Evolutionary conservation across 1,140 invertebrate genomes (phyloP), one percentile per base, ranked within the genome.

Genomic region (Aleiodes sp.): DNA sequence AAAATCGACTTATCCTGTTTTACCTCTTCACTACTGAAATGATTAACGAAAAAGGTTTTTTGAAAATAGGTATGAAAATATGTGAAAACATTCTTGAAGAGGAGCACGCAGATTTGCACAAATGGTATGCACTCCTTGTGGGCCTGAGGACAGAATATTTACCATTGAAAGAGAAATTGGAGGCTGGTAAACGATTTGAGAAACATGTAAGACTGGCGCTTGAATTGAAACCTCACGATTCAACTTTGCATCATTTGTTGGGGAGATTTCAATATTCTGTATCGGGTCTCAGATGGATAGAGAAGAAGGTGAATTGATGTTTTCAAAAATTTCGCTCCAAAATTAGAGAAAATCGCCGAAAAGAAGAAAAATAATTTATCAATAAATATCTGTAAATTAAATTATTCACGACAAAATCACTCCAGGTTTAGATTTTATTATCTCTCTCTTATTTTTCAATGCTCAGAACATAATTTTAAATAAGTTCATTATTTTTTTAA

Each of bases 71-170:
- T 74, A 85, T 89, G 62, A 84, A 88, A 35, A 87, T 87, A 72
- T 92, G 91, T 66, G 82, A 89, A 72, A 79, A 81, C 76, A 87
- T 92, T 66, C 75, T 94, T 8, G 77, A 90, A 70, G 77, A 86
- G 2, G 75, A 87, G 14, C 85, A 88, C 78, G 81, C 88, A 1
- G 88, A 93, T 76, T 87, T 90, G 28, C 92, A 94, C 79, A 95
- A 94, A 84, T 95, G 93, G 93, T 93, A 89, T 82, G 93, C 92
- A 7, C 92, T 94, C 57, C 87, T 92, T 1, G 75, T 93, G 60
- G 94, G 94, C 35, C 84, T 85, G 70, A 83, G 88, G 73, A 88
- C 89, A 39, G 88, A 92, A 39, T 90, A 87, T 80, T 79, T 90
- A 26, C 80, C 88, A 10, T 86, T 87, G 2, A 90, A 91, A 78